These are phyloP conservation scores for Cheilosia vernalis DNA, from an alignment of 2,888 invertebrate genomes.

Conservation along the genomic window DNA sequence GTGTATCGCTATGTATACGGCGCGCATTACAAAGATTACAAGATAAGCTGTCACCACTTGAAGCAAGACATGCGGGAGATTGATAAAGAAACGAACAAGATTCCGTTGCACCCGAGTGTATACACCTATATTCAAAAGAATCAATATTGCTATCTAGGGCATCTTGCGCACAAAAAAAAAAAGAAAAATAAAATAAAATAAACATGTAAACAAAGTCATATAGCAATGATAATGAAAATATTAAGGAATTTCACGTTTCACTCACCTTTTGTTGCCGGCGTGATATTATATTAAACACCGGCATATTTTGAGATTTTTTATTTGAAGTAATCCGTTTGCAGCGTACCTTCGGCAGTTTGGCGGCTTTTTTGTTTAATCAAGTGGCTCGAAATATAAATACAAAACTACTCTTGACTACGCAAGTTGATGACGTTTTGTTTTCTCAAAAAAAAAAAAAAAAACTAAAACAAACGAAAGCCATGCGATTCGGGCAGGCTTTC, in stretches of 20 bases:
- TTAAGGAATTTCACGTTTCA: conserved; percentile 51
- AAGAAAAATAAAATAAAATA: not conserved
- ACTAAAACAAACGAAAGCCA: conserved; percentile 1
- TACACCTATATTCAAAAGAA: not conserved
- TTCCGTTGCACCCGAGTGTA: not conserved
- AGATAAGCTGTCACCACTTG: conserved; percentile 20
- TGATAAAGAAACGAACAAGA: conserved; percentile 11
- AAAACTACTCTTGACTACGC: not conserved
- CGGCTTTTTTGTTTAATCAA: conserved; percentile 51
- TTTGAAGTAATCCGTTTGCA: conserved; percentile 57
- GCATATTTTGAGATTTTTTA: conserved; percentile 82
- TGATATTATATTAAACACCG: conserved; percentile 86
- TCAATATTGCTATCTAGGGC: not conserved
- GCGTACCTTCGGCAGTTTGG: conserved; percentile 76
- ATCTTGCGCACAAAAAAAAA: not conserved
- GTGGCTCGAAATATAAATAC: conserved; percentile 1
- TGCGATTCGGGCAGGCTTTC: not conserved
- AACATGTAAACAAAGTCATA: conserved; percentile 33
- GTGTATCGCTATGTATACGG: not conserved
- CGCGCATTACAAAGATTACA: conserved; percentile 27
- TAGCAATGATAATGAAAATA: conserved; percentile 33
- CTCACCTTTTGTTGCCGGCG: conserved; percentile 86
- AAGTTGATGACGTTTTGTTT: too few relatives aligned
- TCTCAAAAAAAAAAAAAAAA: too few relatives aligned
- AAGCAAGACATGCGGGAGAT: not conserved